phyloP scores from a whole-genome alignment of 2,797 vertebrate genomes.

The Babyrousa celebensis region DNA sequence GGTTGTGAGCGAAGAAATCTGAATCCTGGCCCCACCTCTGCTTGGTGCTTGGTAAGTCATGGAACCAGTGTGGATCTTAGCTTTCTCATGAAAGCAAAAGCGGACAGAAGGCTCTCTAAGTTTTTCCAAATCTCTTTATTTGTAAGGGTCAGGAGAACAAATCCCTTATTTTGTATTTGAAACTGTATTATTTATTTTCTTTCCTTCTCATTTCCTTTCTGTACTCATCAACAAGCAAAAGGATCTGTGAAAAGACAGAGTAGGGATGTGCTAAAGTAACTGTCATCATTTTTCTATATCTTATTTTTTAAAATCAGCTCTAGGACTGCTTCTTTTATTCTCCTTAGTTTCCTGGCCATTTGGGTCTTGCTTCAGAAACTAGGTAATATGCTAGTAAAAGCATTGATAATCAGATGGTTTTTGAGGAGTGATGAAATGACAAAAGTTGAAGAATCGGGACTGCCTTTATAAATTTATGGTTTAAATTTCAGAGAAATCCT shows the following conservation, averaged over 20 bases:
- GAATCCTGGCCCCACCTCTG: neutral
- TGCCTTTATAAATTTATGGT: neutral
- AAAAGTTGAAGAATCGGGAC: neutral
- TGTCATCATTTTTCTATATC: neutral
- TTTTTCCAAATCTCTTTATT: constrained; percentile 40
- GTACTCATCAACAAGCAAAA: neutral
- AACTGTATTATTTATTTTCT: neutral
- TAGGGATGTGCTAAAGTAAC: neutral
- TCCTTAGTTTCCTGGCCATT: neutral
- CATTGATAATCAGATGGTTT: neutral
- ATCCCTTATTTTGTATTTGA: neutral
- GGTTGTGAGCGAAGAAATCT: neutral
- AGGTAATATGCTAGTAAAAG: neutral
- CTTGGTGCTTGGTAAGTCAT: neutral
- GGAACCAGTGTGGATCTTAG: neutral
- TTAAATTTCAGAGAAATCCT: constrained; percentile 20
- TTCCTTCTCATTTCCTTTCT: neutral
- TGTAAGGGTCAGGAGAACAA: neutral
- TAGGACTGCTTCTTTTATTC: neutral
- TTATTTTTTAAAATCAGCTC: neutral
- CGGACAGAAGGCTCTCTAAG: neutral
- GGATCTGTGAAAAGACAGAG: neutral
- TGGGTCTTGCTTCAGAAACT: neutral
- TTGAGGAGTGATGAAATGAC: neutral
- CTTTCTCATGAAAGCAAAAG: neutral